Evolutionary conservation across 2,888 invertebrate genomes (phyloP), one percentile per base, ranked within the genome.

Genomic region (Dasypogon diadema): DNA sequence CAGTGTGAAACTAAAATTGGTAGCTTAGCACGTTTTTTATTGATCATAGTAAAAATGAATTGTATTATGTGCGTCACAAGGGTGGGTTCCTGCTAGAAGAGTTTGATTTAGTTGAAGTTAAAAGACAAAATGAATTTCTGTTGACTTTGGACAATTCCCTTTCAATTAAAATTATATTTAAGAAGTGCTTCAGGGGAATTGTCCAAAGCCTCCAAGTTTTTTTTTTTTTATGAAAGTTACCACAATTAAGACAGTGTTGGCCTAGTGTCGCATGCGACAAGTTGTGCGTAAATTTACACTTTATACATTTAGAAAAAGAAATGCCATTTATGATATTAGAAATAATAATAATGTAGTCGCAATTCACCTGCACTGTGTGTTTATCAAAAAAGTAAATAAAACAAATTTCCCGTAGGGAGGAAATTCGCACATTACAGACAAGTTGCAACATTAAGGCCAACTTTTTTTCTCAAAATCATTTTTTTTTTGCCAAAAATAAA

Each of bases 21-120:
- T 65, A 65, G 65, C 65, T 65, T 65, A 46, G 65, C 65, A 65
- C 65, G 65, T 65, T 65, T 46, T 30, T 48, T 12, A 26, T 21
- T 46, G 24, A 21, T 65, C 48, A 14, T 48, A 48, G 37, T 12
- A 42, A 63, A 46, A 46, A 65, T 12, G 48, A 22, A 65, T 65
- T 46, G 42, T 65, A 46, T 65, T 48, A n/a, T 42, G 8, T 63
- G 63, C 30, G 34, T 18, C 37, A 65, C 14, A 16, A 16, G 65
- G 46, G 34, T 65, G 14, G 26, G 34, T 60, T 60, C 26, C n/a
- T 34, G 60, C 37, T 60, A 37, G 60, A 60, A 10, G 12, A 34
- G 34, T 65, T 65, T 24, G n/a, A 46, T 46, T 65, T 46, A 46
- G 48, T 65, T 65, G 12, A 46, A 24, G 18, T 46, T 46, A 51